These are phyloP conservation scores for Oscheius onirici DNA, from an alignment of 2,888 invertebrate genomes.

Conservation along the genomic window DNA sequence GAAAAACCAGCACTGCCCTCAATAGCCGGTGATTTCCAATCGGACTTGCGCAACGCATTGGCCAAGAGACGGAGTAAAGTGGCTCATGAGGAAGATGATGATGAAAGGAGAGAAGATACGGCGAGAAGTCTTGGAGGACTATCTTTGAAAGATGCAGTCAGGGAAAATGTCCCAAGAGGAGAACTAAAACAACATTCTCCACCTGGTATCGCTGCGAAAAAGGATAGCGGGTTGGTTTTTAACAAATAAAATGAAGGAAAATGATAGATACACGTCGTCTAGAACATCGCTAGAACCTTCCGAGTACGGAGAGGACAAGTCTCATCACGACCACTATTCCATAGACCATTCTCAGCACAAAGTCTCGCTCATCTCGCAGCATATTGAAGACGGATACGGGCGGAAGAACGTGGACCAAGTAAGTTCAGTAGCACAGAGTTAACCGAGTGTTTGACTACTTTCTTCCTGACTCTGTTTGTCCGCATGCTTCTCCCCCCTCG, in stretches of 20 bases:
- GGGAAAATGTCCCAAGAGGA: slow-evolving; percentile 63
- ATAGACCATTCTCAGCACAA: slow-evolving; percentile 55
- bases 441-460: not conserved
- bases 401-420: slow-evolving; percentile 52
- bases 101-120: slow-evolving; percentile 41
- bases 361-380: slow-evolving; percentile 68
- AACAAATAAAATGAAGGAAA: not conserved
- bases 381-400: slow-evolving; percentile 69
- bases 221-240: slow-evolving; percentile 68
- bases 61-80: slow-evolving; percentile 70
- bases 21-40: slow-evolving; percentile 65
- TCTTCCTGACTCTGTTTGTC: slow-evolving; percentile 1
- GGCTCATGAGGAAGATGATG: slow-evolving; percentile 64
- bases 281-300: slow-evolving; percentile 70
- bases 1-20: slow-evolving; percentile 29
- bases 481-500: slow-evolving; percentile 17
- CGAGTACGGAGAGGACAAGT: slow-evolving; percentile 65
- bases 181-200: slow-evolving; percentile 60
- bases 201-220: slow-evolving; percentile 66
- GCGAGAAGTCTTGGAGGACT: slow-evolving; percentile 63
- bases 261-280: slow-evolving; percentile 70
- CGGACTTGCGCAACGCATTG: slow-evolving; percentile 69
- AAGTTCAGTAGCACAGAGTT: slow-evolving; percentile 28
- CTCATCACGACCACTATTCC: slow-evolving; percentile 43
- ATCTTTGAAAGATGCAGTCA: slow-evolving; percentile 69